These are phyloP conservation scores for Sebastes alutus DNA, from an alignment of 2,797 vertebrate species.

Conservation along the genomic window DNA sequence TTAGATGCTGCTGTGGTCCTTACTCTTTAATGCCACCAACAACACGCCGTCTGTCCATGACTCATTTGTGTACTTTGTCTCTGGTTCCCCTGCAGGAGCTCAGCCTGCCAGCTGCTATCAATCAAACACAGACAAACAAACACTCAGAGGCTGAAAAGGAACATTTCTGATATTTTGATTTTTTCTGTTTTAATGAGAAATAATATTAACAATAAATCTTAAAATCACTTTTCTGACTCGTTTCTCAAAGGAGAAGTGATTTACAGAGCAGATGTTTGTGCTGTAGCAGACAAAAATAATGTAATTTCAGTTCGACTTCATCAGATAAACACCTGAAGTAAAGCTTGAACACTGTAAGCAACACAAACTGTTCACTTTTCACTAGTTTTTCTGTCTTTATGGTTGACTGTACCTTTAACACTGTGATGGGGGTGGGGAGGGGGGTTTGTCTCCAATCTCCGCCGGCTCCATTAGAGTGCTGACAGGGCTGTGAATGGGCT, in stretches of 20 bases:
- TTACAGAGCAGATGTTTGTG: neutral
- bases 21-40: neutral
- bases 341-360: neutral
- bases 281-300: no score
- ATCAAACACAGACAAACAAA: neutral
- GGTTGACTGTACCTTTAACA: slow-evolving; percentile 38
- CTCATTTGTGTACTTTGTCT: neutral
- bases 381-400: neutral
- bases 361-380: neutral
- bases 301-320: neutral
- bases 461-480: slow-evolving; percentile 63
- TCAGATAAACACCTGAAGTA: neutral
- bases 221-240: neutral
- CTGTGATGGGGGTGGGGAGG: neutral
- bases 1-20: neutral
- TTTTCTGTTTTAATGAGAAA: neutral
- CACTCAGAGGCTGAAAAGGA: neutral
- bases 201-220: neutral
- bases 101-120: no score
- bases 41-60: neutral
- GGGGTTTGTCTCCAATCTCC: slow-evolving; percentile 55
- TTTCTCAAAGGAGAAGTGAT: neutral
- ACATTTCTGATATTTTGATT: neutral
- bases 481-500: slow-evolving; percentile 71
- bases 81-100: neutral